These are phyloP conservation scores for Diadumene lineata DNA, from an alignment of 92 coral and sea anemone species.

Conservation along the genomic window DNA sequence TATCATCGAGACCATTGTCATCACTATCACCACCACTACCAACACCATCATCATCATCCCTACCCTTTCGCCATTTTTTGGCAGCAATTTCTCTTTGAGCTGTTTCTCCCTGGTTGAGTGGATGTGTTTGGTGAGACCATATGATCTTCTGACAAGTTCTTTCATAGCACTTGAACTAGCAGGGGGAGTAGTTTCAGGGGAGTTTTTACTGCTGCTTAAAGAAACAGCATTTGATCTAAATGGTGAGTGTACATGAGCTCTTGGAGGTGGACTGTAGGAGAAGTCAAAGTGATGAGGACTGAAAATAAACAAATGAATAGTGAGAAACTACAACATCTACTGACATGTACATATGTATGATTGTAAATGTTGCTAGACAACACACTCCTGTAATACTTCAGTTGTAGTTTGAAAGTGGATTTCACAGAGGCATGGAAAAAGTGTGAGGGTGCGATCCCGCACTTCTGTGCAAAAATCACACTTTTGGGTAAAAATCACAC, in stretches of 20 bases:
- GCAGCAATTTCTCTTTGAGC: conserved; percentile 22
- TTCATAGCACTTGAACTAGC: conserved; percentile 51
- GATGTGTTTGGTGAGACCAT: conserved; percentile 49
- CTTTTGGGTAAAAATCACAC: too few relatives aligned
- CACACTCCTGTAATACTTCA: too few relatives aligned
- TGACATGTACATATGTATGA: too few relatives aligned
- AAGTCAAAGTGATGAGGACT: conserved; percentile 18
- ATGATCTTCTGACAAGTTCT: conserved; percentile 73
- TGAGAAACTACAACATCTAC: too few relatives aligned
- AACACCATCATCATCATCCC: not conserved
- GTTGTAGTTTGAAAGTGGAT: too few relatives aligned
- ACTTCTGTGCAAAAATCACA: too few relatives aligned
- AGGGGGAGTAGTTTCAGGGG: conserved; percentile 63
- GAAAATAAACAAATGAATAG: not conserved
- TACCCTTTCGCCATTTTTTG: conserved; percentile 38
- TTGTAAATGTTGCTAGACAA: too few relatives aligned
- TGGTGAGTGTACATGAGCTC: conserved; percentile 14
- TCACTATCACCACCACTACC: not conserved
- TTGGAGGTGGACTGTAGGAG: conserved; percentile 41
- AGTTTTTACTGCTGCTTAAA: conserved; percentile 27
- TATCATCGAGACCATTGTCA: not conserved
- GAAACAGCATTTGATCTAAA: conserved; percentile 8
- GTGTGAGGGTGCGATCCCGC: too few relatives aligned
- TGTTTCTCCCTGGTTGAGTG: conserved; percentile 33
- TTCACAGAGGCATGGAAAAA: too few relatives aligned